Evolutionary conservation across 2,113 vertebrate genomes (phyloP).

Genomic region (Bothrops jararaca): DNA sequence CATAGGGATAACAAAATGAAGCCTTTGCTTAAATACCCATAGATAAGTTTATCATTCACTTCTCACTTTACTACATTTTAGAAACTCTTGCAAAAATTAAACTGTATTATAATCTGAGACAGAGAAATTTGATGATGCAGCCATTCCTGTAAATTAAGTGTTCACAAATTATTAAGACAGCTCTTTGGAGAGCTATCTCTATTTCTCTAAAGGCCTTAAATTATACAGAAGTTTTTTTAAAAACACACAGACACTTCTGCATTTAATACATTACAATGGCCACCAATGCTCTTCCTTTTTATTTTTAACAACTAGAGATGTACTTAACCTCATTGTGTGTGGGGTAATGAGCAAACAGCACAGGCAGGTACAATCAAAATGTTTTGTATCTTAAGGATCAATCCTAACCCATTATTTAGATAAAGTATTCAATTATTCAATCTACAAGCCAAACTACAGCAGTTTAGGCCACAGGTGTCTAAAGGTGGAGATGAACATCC

Average conservation of each 20-base stretch:
- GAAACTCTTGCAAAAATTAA: slow-evolving; percentile 11
- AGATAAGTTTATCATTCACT: not conserved
- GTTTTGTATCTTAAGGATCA: not conserved
- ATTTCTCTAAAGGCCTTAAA: slow-evolving; percentile 32
- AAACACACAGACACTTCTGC: not conserved
- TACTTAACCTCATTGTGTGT: not conserved
- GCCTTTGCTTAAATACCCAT: slow-evolving; percentile 25
- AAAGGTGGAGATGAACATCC: slow-evolving; percentile 48
- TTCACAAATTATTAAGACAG: slow-evolving; percentile 32
- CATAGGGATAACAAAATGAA: slow-evolving; percentile 19
- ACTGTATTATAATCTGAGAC: slow-evolving; percentile 23
- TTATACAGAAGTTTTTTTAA: slow-evolving; percentile 18
- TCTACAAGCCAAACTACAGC: slow-evolving; percentile 25
- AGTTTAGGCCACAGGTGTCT: slow-evolving; percentile 40
- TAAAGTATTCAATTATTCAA: not conserved
- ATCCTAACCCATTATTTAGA: not conserved
- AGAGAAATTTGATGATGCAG: slow-evolving; percentile 38
- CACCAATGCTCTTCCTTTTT: not conserved
- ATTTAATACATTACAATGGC: not conserved
- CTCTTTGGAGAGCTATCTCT: slow-evolving; percentile 21
- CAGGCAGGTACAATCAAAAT: slow-evolving; percentile 20
- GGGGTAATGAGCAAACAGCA: not conserved
- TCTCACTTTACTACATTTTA: slow-evolving; percentile 18
- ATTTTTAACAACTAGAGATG: slow-evolving; percentile 9
- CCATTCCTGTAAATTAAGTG: slow-evolving; percentile 26